phyloP scores from a whole-genome alignment of 1,140 invertebrate genomes.

The Cydia splendana region DNA sequence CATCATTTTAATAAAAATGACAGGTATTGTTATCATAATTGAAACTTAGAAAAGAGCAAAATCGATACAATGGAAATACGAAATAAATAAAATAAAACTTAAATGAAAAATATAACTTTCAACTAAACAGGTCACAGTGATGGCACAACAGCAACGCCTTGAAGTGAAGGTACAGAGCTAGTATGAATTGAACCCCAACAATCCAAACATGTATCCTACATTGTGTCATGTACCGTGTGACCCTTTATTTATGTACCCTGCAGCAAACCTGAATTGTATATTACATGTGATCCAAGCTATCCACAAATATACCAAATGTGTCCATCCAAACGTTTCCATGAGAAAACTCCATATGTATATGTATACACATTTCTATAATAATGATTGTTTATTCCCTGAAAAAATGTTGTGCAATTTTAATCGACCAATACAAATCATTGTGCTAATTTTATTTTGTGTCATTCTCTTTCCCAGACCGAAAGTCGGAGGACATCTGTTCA shows the following conservation, averaged over 20 bases:
- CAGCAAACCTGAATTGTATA: slow-evolving; percentile 7
- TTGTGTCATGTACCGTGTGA: slow-evolving; percentile 14
- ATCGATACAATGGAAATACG: not conserved
- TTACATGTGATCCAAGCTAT: not conserved
- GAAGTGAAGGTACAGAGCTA: slow-evolving; percentile 60
- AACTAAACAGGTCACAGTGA: slow-evolving; percentile 56
- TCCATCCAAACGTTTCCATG: slow-evolving; percentile 11
- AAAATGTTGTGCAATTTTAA: slow-evolving; percentile 42
- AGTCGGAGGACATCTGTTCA: slow-evolving; percentile 68
- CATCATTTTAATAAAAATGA: no score
- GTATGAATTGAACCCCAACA: slow-evolving; percentile 14
- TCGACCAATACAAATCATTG: slow-evolving; percentile 28
- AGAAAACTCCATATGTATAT: not conserved
- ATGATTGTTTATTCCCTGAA: not conserved
- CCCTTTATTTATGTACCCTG: slow-evolving; percentile 30
- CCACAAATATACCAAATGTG: not conserved
- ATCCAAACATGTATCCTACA: not conserved
- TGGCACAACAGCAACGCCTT: slow-evolving; percentile 55
- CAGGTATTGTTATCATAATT: no score
- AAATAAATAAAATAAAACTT: not conserved
- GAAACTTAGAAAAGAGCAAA: not conserved
- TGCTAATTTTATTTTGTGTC: slow-evolving; percentile 37
- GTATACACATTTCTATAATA: not conserved
- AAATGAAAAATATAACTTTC: slow-evolving; percentile 41
- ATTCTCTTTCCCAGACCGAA: slow-evolving; percentile 54